Conservation (phyloP, 1,140 invertebrate species). For the Mercenaria mercenaria region DNA sequence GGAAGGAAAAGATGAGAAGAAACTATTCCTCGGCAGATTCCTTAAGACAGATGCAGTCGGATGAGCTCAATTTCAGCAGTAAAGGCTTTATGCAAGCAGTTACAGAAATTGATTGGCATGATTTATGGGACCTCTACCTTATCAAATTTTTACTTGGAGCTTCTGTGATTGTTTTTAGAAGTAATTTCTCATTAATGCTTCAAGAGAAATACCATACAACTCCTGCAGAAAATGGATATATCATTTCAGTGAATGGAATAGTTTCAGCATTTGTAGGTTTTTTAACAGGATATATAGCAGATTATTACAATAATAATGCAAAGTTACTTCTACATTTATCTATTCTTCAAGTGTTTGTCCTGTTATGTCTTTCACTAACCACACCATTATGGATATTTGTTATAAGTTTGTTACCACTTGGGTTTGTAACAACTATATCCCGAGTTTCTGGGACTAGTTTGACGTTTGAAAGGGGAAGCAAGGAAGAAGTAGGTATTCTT, state of each 20-base stretch:
- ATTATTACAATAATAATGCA: constrained; percentile 80
- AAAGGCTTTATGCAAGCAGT: constrained; percentile 75
- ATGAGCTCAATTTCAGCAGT: constrained; percentile 75
- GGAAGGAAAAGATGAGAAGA: background rate
- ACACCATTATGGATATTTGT: constrained; percentile 73
- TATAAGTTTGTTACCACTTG: constrained; percentile 79
- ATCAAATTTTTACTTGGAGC: constrained; percentile 85
- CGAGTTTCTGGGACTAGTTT: constrained; percentile 82
- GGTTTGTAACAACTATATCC: constrained; percentile 81
- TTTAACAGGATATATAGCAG: constrained; percentile 81
- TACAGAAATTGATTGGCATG: constrained; percentile 79
- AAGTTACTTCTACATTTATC: constrained; percentile 80
- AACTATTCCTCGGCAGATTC: constrained; percentile 56
- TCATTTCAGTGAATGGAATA: constrained; percentile 84
- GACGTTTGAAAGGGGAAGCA: constrained; percentile 76
- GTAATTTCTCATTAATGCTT: constrained; percentile 82
- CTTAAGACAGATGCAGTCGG: constrained; percentile 66
- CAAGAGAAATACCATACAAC: constrained; percentile 81
- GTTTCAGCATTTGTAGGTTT: constrained; percentile 83
- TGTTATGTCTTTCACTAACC: constrained; percentile 71
- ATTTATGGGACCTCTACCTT: constrained; percentile 85
- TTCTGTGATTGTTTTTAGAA: constrained; percentile 84
- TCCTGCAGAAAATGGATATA: constrained; percentile 82
- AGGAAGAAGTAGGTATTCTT: constrained; percentile 80
- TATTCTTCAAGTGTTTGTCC: constrained; percentile 73